These are phyloP conservation scores for Pogonomyrmex californicus DNA, from an alignment of 1,140 invertebrate genomes.

Conservation along the genomic window DNA sequence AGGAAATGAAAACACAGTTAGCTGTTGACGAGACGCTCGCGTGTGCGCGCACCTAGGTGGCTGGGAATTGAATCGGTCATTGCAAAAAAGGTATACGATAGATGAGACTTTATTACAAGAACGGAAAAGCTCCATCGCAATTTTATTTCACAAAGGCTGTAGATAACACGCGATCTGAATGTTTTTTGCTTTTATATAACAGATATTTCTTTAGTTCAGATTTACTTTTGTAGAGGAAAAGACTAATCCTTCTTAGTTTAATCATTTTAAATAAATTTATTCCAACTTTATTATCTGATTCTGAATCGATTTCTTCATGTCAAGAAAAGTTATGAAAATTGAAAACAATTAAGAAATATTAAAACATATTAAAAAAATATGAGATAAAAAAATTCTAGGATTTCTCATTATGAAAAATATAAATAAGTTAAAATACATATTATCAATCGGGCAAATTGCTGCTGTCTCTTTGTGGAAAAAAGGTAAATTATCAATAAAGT, in stretches of 20 bases:
- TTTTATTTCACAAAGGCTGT: background rate
- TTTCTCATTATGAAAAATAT: background rate
- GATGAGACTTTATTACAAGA: background rate
- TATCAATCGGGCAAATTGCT: background rate
- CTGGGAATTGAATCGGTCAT: slow-evolving; percentile 27
- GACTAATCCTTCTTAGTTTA: background rate
- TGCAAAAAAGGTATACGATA: background rate
- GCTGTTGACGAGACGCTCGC: slow-evolving; percentile 21
- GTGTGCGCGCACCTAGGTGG: slow-evolving; percentile 3
- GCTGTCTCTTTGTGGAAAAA: no score
- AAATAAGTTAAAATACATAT: background rate
- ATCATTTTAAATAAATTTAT: background rate
- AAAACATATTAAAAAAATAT: background rate
- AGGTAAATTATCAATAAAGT: background rate
- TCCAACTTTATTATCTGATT: background rate
- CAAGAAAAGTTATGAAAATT: background rate
- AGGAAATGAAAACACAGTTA: slow-evolving; percentile 59
- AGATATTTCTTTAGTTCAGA: background rate
- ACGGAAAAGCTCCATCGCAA: background rate
- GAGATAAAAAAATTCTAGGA: background rate
- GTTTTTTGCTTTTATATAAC: background rate
- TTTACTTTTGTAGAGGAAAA: background rate
- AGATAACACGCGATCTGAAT: background rate
- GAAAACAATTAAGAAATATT: background rate
- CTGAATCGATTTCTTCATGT: background rate